Evolutionary conservation across 2,888 invertebrate species (phyloP), one percentile per base, ranked within the genome.

Genomic region (Pardosa pseudoannulata): DNA sequence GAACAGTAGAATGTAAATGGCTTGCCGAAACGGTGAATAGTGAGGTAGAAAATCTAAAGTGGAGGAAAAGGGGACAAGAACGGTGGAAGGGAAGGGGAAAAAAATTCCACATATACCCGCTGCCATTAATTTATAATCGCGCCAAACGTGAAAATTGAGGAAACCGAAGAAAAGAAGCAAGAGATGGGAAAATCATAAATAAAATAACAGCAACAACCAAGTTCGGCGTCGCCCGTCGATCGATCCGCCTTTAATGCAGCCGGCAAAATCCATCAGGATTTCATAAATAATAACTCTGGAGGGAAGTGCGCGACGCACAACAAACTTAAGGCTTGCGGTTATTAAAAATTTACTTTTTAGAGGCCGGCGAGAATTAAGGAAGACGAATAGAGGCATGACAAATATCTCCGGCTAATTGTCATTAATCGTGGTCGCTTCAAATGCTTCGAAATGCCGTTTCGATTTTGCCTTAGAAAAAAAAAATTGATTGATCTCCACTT

Each of bases 61-160:
- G 28, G 29, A 19, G 36, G 29, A 29, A n/a, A 41, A n/a, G n/a
- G 67, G 36, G 32, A 67, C 28, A 62, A 27, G 19, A 13, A 7
- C 65, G 41, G 32, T 36, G 39, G 16, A 28, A 41, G 23, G 39
- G 28, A 62, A 50, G n/a, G 29, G 56, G 23, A 73, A 56, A 41
- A 46, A 78, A 73, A 85, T 67, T 50, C 32, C 29, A 19, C 62
- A 62, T 16, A 56, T 56, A 56, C 62, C 46, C 67, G 41, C 62
- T 64, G 78, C 76, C 83, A 85, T 85, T 85, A 85, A 85, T 85
- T 85, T 85, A 85, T 85, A 85, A 85, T 85, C 78, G 83, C 83
- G 83, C 83, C 78, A 85, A 78, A 85, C 83, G 78, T 78, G 83
- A 85, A 85, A 85, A 78, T 85, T 85, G 83, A 31, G 83, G 72